Evolutionary conservation across 2,113 vertebrate genomes (phyloP), one percentile per base, ranked within the genome.

Genomic region (Dicaeum eximium): DNA sequence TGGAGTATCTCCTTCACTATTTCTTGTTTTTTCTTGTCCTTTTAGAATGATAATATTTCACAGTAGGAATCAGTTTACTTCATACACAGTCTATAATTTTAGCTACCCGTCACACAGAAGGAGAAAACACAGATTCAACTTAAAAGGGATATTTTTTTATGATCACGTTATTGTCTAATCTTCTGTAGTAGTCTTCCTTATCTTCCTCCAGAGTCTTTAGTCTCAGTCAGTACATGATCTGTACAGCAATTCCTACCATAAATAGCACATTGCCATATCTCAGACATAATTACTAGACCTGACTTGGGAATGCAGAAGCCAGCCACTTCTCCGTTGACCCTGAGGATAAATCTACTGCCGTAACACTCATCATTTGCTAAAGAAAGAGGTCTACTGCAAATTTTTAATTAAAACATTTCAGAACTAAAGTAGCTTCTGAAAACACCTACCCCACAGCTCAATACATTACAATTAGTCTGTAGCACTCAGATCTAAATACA

Each of bases 181-280:
- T 86, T 56, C 67, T 7, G 0, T 11, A 33, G 33, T 6, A 30
- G 47, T 15, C 2, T 50, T 57, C 9, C 8, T 53, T 60, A 18
- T 5, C 13, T 64, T 88, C 60, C 45, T 82, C 15, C 31, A 58
- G n/a, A 64, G 12, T 35, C 54, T 27, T 69, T 44, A 56, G 44
- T 18, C 56, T 60, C 40, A 40, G n/a, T 22, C 3, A 1, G 21
- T 40, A 25, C 15, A 40, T 48, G 33, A 8, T 33, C 35, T 50
- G 24, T 33, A 16, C 16, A 64, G 18, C 8, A 53, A 25, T 37
- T 83, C 25, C 9, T 33, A 19, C 27, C 27, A 50, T 17, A 74
- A 82, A 42, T 10, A 33, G 9, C 35, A 35, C 0, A 0, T 28
- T 69, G 8, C 7, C 1, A 0, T 37, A 28, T 6, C 50, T 70